These are phyloP conservation scores for Mus spicilegus DNA, from an alignment of 2,113 vertebrate genomes.

Conservation along the genomic window DNA sequence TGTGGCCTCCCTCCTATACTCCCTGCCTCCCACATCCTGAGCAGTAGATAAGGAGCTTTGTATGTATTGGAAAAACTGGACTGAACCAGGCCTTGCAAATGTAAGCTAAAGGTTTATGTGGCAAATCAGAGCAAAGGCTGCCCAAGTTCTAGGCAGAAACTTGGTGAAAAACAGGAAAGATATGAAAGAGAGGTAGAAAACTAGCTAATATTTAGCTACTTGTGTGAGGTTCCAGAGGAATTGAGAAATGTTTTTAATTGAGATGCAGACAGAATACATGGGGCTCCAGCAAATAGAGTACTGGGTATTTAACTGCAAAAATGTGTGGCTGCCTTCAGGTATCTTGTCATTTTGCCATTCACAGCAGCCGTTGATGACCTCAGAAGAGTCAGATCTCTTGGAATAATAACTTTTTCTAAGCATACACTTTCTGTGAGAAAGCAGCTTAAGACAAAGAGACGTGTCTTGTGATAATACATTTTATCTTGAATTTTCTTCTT, in stretches of 20 bases:
- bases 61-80: background rate
- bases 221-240: background rate
- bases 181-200: background rate
- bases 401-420: background rate
- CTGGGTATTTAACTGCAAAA: background rate
- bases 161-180: constrained; percentile 2
- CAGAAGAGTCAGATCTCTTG: background rate
- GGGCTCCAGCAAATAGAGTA: background rate
- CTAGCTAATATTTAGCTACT: constrained; percentile 3
- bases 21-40: accelerated
- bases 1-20: background rate
- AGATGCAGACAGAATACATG: background rate
- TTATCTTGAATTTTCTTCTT: background rate
- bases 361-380: constrained; percentile 20
- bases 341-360: background rate
- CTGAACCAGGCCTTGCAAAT: background rate
- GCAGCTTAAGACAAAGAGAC: background rate
- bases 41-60: too few relatives aligned
- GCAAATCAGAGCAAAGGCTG: background rate
- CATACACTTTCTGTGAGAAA: constrained; percentile 31
- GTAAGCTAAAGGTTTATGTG: too few relatives aligned
- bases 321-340: constrained; percentile 7
- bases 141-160: background rate
- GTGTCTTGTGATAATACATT: background rate
- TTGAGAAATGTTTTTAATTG: background rate